Evolutionary conservation across 1,140 invertebrate species (phyloP), one percentile per base, ranked within the genome.

Genomic region (Calliphora vicina): DNA sequence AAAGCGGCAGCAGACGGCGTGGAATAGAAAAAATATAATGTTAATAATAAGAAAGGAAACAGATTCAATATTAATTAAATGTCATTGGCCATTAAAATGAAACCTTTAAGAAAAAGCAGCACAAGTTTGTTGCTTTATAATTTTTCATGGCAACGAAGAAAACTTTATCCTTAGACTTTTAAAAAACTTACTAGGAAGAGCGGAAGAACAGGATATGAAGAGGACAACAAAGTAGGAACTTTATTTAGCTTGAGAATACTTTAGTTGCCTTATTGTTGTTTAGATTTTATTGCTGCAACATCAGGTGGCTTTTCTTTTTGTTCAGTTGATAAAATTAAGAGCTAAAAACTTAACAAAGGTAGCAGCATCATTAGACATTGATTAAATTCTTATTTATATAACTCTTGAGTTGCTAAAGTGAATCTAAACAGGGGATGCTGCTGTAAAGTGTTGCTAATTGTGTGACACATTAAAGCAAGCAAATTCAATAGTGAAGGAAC

Each of bases 21-120:
- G 35, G 6, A 35, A 35, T 35, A 6, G 35, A 35, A 35, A 35
- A 35, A 35, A 10, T 35, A 8, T 35, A 35, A n/a, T n/a, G n/a
- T n/a, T n/a, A 35, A 35, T 35, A 35, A 35, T 35, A 35, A 35
- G 15, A 50, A 50, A 67, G 10, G n/a, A 17, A 20, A 67, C 61
- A 67, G 15, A 78, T 78, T 78, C 74, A 78, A 42, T 78, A 78
- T 78, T 78, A 78, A 78, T 78, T 78, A 78, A 78, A 78, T 78
- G 74, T 78, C 74, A 78, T 78, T 78, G 74, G 74, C 74, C 74
- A 78, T 78, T 78, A 43, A 78, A 43, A 43, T 9, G 74, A 45
- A 20, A 78, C 17, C 42, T 43, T 17, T 12, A n/a, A 42, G 35
- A 35, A 43, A 78, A 78, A 78, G 10, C 74, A n/a, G 27, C 15